Evolutionary conservation across 2,113 vertebrate species (phyloP).

Genomic region (Phrynosoma blainvillii): DNA sequence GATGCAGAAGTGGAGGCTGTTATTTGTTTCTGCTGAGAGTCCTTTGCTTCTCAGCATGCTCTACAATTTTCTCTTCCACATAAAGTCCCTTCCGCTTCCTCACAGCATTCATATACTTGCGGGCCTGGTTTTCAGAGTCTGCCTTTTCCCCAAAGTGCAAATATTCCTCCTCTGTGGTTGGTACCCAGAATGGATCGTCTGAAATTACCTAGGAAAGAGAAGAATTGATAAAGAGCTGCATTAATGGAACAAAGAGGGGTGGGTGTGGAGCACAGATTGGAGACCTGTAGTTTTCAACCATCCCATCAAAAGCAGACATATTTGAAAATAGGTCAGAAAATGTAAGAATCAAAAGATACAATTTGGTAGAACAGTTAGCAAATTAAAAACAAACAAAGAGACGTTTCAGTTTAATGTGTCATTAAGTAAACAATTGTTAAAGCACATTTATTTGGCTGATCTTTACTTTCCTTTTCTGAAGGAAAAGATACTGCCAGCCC

Average conservation of each 20-base stretch:
- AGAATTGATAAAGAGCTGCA: background rate
- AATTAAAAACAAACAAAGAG: background rate
- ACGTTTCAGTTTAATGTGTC: background rate
- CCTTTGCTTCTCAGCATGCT: slow-evolving; percentile 95
- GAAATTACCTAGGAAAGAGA: slow-evolving; percentile 81
- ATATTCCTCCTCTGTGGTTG: slow-evolving; percentile 97
- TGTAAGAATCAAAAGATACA: background rate
- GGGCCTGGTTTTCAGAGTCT: slow-evolving; percentile 90
- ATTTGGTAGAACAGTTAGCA: background rate
- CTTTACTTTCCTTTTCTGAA: too few species aligned
- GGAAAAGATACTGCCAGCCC: background rate
- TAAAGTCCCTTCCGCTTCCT: slow-evolving; percentile 93
- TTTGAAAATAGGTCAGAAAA: background rate
- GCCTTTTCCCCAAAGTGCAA: slow-evolving; percentile 98
- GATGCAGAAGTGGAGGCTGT: slow-evolving; percentile 8
- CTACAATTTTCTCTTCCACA: slow-evolving; percentile 95
- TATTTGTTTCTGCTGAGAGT: slow-evolving; percentile 96
- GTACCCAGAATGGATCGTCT: slow-evolving; percentile 96
- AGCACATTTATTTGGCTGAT: background rate
- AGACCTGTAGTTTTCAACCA: background rate
- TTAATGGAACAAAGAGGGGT: background rate
- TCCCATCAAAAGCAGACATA: background rate
- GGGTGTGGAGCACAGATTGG: background rate
- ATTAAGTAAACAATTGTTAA: background rate
- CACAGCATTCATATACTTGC: slow-evolving; percentile 94